These are phyloP conservation scores for Plusia festucae DNA, from an alignment of 2,888 invertebrate genomes.

Conservation along the genomic window DNA sequence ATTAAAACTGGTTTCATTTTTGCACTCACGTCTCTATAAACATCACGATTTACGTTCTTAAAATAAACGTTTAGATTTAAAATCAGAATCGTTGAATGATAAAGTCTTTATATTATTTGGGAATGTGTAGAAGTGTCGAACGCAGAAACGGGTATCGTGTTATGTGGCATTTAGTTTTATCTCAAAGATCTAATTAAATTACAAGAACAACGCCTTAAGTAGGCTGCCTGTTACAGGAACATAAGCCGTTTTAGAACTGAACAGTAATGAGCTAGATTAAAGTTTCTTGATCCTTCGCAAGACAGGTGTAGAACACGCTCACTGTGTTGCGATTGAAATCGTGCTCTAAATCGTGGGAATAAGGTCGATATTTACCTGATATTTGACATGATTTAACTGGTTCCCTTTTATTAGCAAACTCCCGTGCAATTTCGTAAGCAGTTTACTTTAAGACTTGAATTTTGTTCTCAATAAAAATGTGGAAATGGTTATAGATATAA, in stretches of 20 bases:
- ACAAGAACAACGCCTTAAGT: conserved; percentile 74
- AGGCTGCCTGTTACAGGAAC: conserved; percentile 66
- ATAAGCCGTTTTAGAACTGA: conserved; percentile 72
- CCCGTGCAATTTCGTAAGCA: conserved; percentile 75
- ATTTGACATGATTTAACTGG: conserved; percentile 68
- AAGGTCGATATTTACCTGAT: conserved; percentile 66
- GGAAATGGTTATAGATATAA: conserved; percentile 12
- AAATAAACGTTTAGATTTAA: conserved; percentile 24
- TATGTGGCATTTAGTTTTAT: conserved; percentile 82
- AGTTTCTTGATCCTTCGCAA: conserved; percentile 80
- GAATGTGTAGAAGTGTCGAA: conserved; percentile 68
- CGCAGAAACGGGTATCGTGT: conserved; percentile 66
- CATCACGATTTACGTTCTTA: conserved; percentile 14
- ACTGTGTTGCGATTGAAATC: conserved; percentile 60
- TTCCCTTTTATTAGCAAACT: conserved; percentile 76
- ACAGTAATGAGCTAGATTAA: conserved; percentile 77
- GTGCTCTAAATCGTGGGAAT: conserved; percentile 60
- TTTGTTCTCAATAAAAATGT: conserved; percentile 34
- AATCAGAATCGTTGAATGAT: conserved; percentile 57
- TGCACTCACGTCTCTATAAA: conserved; percentile 13
- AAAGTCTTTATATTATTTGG: conserved; percentile 72
- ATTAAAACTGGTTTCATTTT: conserved; percentile 29
- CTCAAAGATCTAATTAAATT: conserved; percentile 79
- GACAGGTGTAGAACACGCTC: conserved; percentile 80
- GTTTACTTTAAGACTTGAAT: conserved; percentile 56